These are phyloP conservation scores for Trachelus tabidus DNA, from an alignment of 2,888 invertebrate genomes.

Conservation along the genomic window DNA sequence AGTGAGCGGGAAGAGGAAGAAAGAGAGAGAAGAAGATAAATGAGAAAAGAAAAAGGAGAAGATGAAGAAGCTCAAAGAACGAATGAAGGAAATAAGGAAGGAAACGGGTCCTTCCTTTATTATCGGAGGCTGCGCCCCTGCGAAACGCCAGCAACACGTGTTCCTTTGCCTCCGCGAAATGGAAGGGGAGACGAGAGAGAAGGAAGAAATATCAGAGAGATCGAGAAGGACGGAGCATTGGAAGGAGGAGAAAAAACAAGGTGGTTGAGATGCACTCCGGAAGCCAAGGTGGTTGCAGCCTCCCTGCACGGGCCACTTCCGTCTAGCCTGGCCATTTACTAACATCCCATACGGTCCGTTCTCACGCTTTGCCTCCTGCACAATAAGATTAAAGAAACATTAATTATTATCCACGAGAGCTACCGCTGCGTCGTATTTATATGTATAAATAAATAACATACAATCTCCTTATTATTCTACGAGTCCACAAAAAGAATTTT, in stretches of 20 bases:
- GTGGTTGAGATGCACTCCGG: slow-evolving; percentile 59
- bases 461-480: background rate
- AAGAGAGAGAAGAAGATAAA: slow-evolving; percentile 1
- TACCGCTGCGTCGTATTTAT: background rate
- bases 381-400: background rate
- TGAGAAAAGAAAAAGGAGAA: slow-evolving; percentile 4
- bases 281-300: slow-evolving; percentile 65
- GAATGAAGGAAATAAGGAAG: slow-evolving; percentile 25
- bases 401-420: background rate
- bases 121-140: slow-evolving; percentile 12
- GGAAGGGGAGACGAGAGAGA: slow-evolving; percentile 2
- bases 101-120: slow-evolving; percentile 24
- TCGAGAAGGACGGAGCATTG: slow-evolving; percentile 13
- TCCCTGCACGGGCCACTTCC: slow-evolving; percentile 61
- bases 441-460: background rate
- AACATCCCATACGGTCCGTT: background rate
- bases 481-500: background rate
- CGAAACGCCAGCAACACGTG: slow-evolving; percentile 4
- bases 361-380: background rate
- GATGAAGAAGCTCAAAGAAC: background rate
- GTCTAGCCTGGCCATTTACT: slow-evolving; percentile 33
- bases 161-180: background rate
- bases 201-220: slow-evolving; percentile 9
- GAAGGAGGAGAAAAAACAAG: slow-evolving; percentile 47
- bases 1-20: slow-evolving; percentile 15